Evolutionary conservation across 2,888 invertebrate genomes (phyloP), one percentile per base, ranked within the genome.

Genomic region (Noctua pronuba): DNA sequence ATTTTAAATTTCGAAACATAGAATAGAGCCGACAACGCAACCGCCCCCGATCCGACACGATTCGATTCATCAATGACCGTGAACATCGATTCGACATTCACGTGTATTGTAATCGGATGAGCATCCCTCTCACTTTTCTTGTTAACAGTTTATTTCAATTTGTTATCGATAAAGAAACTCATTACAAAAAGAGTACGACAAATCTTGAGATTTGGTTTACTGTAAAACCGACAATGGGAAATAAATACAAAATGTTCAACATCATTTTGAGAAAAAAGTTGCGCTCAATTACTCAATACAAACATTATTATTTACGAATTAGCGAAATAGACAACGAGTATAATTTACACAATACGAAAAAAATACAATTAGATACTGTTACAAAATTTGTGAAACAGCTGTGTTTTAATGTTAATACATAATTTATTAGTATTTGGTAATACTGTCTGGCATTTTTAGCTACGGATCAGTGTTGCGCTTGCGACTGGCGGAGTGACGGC

Each of bases 71-170:
- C 84, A 85, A 89, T 86, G 91, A 83, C 92, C 92, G 89, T 91
- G 92, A 92, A 90, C 86, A 93, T 93, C 82, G 88, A 92, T 92
- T 93, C 89, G 91, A 90, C 80, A 90, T 85, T 90, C 91, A 87
- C 89, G 90, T 89, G 85, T 77, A 82, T 84, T 84, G 88, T 88
- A 87, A 87, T 88, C 77, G 82, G 87, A 83, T 81, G 75, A 69
- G 80, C 85, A 89, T 88, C 88, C 92, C 91, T 92, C 90, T 93
- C 91, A 91, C 92, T 93, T 92, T 91, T 85, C 79, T 88, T 84
- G 68, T 76, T 66, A 76, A 70, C 76, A 49, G 72, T 86, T 84
- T 55, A 67, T 69, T 75, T 58, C 31, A 60, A 62, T 80, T 49
- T 67, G 64, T 46, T 64, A 71, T 55, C 52, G 24, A n/a, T 62